These are phyloP conservation scores for Pica pica DNA, from an alignment of 2,113 vertebrate genomes.

Conservation along the genomic window DNA sequence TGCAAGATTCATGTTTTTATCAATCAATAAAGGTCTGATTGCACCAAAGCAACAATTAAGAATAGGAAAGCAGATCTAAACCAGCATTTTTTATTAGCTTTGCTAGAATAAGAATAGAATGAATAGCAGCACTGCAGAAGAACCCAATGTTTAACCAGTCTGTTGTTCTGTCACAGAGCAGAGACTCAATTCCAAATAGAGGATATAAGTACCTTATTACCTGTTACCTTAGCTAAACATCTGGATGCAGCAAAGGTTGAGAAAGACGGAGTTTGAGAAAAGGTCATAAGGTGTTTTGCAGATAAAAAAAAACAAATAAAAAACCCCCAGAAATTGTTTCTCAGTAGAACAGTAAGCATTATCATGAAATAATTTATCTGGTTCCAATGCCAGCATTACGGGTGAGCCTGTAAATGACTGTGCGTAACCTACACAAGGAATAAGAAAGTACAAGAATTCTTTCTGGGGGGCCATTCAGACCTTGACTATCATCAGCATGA, in stretches of 20 bases:
- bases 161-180: neutral
- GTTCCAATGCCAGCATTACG: neutral
- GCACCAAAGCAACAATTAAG: neutral
- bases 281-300: neutral
- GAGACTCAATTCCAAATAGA: neutral
- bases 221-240: neutral
- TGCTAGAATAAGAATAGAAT: neutral
- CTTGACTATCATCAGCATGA: neutral
- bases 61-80: neutral
- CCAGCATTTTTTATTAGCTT: neutral
- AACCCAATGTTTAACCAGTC: neutral
- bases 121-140: neutral
- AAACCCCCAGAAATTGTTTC: neutral
- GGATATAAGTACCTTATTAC: neutral
- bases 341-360: neutral
- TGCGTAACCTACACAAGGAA: neutral
- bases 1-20: neutral
- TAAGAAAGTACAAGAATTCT: neutral
- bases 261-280: neutral
- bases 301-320: accelerated
- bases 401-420: neutral
- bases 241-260: neutral
- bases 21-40: neutral
- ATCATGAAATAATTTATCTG: neutral
- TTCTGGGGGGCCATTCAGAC: neutral